Conservation (phyloP, 2,888 invertebrate species). For the Labia minor region DNA sequence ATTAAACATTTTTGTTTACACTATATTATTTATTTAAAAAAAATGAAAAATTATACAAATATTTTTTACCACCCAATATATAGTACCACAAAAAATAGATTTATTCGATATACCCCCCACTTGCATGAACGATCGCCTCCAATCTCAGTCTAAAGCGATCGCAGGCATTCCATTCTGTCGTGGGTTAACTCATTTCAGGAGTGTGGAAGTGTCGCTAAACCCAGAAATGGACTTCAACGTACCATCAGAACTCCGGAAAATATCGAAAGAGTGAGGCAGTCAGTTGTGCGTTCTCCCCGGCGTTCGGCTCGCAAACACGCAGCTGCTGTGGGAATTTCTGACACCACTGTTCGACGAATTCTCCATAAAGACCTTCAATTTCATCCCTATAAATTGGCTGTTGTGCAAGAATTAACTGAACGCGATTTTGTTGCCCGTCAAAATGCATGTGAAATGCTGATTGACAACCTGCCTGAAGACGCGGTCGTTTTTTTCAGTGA, state of each 20-base stretch:
- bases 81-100: too few relatives aligned
- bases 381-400: constrained; percentile 20
- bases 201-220: constrained; percentile 19
- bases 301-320: constrained; percentile 20
- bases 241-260: constrained; percentile 24
- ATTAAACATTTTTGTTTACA: too few relatives aligned
- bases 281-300: constrained; percentile 17
- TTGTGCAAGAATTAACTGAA: too few relatives aligned
- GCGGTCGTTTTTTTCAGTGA: too few relatives aligned
- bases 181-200: constrained; percentile 23
- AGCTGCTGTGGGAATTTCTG: constrained; percentile 17
- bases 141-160: too few relatives aligned
- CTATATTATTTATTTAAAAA: too few relatives aligned
- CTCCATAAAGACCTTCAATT: constrained; percentile 8
- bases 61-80: too few relatives aligned
- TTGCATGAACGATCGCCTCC: too few relatives aligned
- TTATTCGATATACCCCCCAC: too few relatives aligned
- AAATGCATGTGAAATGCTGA: neutral
- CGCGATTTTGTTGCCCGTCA: constrained; percentile 15
- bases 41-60: too few relatives aligned
- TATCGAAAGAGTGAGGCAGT: constrained; percentile 21
- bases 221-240: constrained; percentile 23
- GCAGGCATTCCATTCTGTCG: too few relatives aligned
- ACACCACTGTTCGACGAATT: neutral
- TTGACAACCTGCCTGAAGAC: too few relatives aligned